Evolutionary conservation across 2,113 vertebrate genomes (phyloP), one percentile per base, ranked within the genome.

Genomic region (Ailurus styani): DNA sequence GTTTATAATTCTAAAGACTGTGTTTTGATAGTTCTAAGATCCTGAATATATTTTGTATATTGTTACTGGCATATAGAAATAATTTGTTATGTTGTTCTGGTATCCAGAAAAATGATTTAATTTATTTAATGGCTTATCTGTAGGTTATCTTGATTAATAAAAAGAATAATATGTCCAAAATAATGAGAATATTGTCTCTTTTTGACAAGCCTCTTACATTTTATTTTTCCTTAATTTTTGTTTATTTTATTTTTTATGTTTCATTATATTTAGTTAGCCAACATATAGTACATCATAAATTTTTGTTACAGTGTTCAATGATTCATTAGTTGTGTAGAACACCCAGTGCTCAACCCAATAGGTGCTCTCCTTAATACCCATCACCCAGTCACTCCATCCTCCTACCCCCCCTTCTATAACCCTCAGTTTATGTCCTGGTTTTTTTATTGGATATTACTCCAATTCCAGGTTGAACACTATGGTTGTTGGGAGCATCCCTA

Each of bases 31-130:
- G 17, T 81, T 91, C 68, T 66, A 95, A 86, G 6, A 87, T 40
- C 11, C 18, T n/a, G 17, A 81, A 66, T 93, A 47, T 86, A 70
- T 60, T 57, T 94, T 90, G 52, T 90, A 83, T 52, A 66, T 81
- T 95, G 52, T 92, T 93, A 72, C 23, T 87, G 72, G 5, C 87
- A 7, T 91, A 77, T 77, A 81, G 64, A 96, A 94, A 96, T 84
- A 66, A 82, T 77, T 86, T 83, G 70, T 87, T 40, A 62, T 85
- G 68, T 83, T 97, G 7, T 81, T 81, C 47, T 92, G 60, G 12
- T 86, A 79, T 87, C 34, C 42, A 90, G 52, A 29, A 89, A 87
- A 68, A 75, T 66, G 75, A 83, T 13, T 93, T 72, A 88, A 93
- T 90, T 84, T 85, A 37, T 93, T 78, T 93, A 81, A 15, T 93